phyloP scores from a whole-genome alignment of 2,888 invertebrate species.

The Urechis unicinctus region DNA sequence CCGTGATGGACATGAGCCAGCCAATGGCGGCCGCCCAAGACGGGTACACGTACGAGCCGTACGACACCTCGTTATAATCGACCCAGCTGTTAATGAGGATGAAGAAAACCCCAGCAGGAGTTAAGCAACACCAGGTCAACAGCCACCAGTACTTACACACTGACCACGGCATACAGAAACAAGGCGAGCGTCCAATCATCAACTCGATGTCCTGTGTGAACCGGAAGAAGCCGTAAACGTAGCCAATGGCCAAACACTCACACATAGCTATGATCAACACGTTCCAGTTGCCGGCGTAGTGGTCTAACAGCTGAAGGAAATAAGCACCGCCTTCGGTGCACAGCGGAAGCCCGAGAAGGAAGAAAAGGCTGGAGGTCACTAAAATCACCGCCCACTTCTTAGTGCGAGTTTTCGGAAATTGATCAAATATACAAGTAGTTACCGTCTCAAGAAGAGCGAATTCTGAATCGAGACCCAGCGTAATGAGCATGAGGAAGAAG shows the following conservation, averaged over 20 bases:
- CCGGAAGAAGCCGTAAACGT: slow-evolving; percentile 23
- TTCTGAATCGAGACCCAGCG: slow-evolving; percentile 41
- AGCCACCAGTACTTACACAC: slow-evolving; percentile 33
- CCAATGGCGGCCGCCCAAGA: slow-evolving; percentile 21
- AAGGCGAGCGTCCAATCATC: slow-evolving; percentile 29
- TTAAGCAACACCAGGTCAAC: slow-evolving; percentile 28
- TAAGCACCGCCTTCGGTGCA: slow-evolving; percentile 33
- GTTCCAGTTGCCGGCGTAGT: slow-evolving; percentile 39
- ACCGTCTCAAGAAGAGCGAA: slow-evolving; percentile 50
- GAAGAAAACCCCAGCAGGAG: slow-evolving; percentile 49
- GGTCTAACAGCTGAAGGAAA: slow-evolving; percentile 38
- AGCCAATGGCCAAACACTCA: slow-evolving; percentile 50
- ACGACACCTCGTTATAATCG: slow-evolving; percentile 30
- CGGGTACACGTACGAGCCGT: slow-evolving; percentile 27
- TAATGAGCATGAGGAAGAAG: slow-evolving; percentile 43
- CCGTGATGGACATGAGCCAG: slow-evolving; percentile 39
- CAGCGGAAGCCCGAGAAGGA: slow-evolving; percentile 34
- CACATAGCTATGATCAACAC: slow-evolving; percentile 62
- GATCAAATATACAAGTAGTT: slow-evolving; percentile 44
- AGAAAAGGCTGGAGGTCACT: slow-evolving; percentile 25
- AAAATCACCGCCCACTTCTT: slow-evolving; percentile 36
- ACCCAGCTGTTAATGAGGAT: slow-evolving; percentile 38
- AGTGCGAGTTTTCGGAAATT: slow-evolving; percentile 47
- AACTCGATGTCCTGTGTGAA: slow-evolving; percentile 34
- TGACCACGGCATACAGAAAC: slow-evolving; percentile 30